These are phyloP conservation scores for Alentia gelatinosa DNA, from an alignment of 2,888 invertebrate species.

Conservation along the genomic window DNA sequence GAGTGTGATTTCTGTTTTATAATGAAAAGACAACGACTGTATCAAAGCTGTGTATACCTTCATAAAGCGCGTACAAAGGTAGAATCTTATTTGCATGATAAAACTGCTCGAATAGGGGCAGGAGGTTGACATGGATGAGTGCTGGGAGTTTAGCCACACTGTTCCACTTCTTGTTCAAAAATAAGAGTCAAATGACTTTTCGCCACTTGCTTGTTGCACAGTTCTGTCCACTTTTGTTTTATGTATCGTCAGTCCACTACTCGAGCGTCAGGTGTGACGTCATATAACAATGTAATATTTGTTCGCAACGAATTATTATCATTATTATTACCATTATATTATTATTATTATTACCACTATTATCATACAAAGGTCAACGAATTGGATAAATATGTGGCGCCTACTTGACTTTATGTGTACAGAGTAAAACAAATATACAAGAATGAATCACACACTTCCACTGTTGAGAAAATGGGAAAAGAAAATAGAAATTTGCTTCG, in stretches of 20 bases:
- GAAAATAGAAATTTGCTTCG: background rate
- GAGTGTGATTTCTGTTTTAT: background rate
- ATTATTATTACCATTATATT: no score
- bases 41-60: conserved; percentile 41
- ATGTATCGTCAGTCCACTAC: background rate
- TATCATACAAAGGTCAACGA: background rate
- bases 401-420: background rate
- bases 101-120: background rate
- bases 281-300: background rate
- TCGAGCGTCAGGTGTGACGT: background rate
- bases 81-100: background rate
- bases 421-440: background rate
- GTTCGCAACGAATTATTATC: background rate
- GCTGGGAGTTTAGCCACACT: background rate
- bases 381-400: background rate
- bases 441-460: background rate
- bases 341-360: background rate
- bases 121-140: background rate
- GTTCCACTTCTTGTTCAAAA: background rate
- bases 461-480: background rate
- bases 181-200: background rate
- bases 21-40: conserved; percentile 19
- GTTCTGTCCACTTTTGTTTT: background rate
- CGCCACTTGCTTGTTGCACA: background rate
- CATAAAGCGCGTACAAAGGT: background rate